A percentile compares a stretch with the other conserved stretches of the same genome.
These are phyloP conservation scores for Agrotis ipsilon DNA, from an alignment of 2,888 invertebrate species.

Conservation along the genomic window DNA sequence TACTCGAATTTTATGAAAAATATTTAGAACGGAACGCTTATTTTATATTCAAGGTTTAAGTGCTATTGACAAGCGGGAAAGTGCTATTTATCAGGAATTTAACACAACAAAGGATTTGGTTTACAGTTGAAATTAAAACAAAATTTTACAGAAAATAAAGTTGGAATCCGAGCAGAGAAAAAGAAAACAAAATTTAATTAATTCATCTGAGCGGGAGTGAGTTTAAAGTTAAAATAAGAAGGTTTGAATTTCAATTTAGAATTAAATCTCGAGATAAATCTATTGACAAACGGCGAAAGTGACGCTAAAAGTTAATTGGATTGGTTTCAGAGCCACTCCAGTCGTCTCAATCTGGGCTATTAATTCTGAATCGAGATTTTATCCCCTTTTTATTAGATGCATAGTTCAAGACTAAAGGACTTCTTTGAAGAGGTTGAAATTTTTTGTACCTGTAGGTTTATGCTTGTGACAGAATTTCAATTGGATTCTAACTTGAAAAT, in stretches of 20 bases:
- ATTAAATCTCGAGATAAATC: slow-evolving; percentile 60
- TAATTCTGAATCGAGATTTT: slow-evolving; percentile 60
- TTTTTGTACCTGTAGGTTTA: slow-evolving; percentile 4
- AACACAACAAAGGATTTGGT: slow-evolving; percentile 12
- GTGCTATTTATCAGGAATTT: slow-evolving; percentile 31
- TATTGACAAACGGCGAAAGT: slow-evolving; percentile 64
- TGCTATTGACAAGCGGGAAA: slow-evolving; percentile 24
- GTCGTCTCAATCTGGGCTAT: slow-evolving; percentile 61
- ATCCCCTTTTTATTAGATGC: slow-evolving; percentile 61
- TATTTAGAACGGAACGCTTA: slow-evolving; percentile 31
- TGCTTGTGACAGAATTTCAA: background rate
- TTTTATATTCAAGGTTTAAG: slow-evolving; percentile 43
- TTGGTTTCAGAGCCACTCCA: slow-evolving; percentile 56
- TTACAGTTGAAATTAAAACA: slow-evolving; percentile 2
- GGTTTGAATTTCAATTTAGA: slow-evolving; percentile 60
- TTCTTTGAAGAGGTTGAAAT: slow-evolving; percentile 31
- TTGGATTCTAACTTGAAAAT: background rate
- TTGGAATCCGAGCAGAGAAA: background rate
- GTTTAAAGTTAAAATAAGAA: slow-evolving; percentile 47
- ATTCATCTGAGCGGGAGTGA: slow-evolving; percentile 31
- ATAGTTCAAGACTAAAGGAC: slow-evolving; percentile 50
- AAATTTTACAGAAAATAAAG: slow-evolving; percentile 6
- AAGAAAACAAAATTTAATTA: slow-evolving; percentile 38
- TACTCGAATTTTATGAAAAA: slow-evolving; percentile 33
- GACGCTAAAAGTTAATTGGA: slow-evolving; percentile 65